phyloP scores from a whole-genome alignment of 2,797 vertebrate genomes.

The Acropternis orthonyx region DNA sequence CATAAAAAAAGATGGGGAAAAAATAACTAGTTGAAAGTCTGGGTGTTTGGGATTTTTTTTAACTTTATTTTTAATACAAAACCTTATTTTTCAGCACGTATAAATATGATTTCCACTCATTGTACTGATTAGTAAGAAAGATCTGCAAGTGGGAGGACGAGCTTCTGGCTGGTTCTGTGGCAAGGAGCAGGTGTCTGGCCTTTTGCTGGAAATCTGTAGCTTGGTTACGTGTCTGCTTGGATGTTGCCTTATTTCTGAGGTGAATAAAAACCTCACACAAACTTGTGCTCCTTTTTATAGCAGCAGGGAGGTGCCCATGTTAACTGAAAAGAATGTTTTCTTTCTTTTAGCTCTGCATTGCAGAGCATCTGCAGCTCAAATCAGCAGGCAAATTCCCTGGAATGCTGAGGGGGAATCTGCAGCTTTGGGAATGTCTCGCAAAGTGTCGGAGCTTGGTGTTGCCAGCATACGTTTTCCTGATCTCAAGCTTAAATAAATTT shows the following conservation, averaged over 20 bases:
- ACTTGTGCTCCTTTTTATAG: neutral
- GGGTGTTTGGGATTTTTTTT: neutral
- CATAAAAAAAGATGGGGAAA: neutral
- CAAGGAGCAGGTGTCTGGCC: slow-evolving; percentile 1
- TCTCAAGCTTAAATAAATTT: neutral
- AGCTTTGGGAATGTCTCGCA: neutral
- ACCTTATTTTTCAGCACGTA: neutral
- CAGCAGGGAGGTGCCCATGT: neutral
- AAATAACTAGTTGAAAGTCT: neutral
- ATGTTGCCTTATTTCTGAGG: neutral
- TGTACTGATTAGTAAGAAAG: neutral
- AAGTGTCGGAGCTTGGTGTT: neutral
- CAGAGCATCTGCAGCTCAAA: slow-evolving; percentile 25
- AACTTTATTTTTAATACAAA: neutral
- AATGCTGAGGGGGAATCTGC: neutral
- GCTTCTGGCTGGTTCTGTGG: neutral
- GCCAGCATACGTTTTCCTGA: neutral
- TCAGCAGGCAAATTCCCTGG: neutral
- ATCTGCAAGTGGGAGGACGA: neutral
- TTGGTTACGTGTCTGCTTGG: neutral
- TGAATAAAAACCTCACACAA: neutral
- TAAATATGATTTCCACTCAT: neutral
- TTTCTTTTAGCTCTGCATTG: neutral
- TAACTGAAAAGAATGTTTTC: neutral
- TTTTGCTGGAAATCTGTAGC: neutral